Conservation (phyloP, 2,888 invertebrate species). For the Timema cristinae region DNA sequence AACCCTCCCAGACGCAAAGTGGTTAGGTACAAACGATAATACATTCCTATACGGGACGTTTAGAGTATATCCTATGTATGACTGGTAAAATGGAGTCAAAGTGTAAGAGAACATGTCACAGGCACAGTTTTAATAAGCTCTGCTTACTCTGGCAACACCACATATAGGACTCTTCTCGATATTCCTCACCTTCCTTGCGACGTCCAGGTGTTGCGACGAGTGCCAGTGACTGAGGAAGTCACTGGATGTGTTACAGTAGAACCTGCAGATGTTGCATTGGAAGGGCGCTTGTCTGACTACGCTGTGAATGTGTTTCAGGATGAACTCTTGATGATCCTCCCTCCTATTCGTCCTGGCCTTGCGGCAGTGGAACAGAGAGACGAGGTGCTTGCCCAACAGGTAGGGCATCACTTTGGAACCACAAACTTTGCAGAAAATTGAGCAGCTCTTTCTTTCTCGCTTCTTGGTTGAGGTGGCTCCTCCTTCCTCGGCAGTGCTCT, state of each 20-base stretch:
- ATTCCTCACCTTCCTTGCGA: slow-evolving; percentile 43
- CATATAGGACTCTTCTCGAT: no score
- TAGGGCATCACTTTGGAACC: slow-evolving; percentile 62
- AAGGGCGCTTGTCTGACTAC: slow-evolving; percentile 79
- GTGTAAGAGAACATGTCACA: no score
- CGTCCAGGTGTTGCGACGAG: slow-evolving; percentile 57
- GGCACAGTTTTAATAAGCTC: no score
- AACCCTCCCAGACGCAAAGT: no score
- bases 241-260: slow-evolving; percentile 74
- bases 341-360: slow-evolving; percentile 44
- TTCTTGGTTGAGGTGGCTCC: neutral
- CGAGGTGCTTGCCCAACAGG: slow-evolving; percentile 77
- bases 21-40: no score
- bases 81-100: no score
- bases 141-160: no score
- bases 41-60: no score
- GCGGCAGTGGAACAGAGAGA: slow-evolving; percentile 80
- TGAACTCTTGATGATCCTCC: slow-evolving; percentile 41
- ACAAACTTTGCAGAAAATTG: slow-evolving; percentile 63
- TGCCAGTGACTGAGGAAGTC: slow-evolving; percentile 71
- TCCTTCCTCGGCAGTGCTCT: neutral
- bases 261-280: slow-evolving; percentile 79
- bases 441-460: neutral
- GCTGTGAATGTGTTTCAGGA: slow-evolving; percentile 71
- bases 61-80: no score